Conservation (phyloP, 2,888 invertebrate genomes). For the Sericinus montela region DNA sequence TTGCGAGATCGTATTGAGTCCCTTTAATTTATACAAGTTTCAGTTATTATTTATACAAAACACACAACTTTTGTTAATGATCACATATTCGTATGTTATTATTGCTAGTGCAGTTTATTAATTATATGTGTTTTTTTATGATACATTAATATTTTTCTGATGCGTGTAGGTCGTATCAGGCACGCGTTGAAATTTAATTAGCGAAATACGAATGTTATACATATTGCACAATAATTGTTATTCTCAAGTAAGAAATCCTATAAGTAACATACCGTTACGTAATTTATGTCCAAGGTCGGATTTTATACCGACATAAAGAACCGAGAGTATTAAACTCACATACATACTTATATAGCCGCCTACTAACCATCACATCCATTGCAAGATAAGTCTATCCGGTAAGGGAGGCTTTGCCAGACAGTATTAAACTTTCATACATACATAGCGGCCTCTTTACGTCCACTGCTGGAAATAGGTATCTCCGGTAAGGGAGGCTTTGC, state of each 20-base stretch:
- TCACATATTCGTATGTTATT: too few species aligned
- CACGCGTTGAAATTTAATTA: slow-evolving; percentile 18
- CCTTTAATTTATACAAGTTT: too few species aligned
- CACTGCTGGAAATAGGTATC: too few species aligned
- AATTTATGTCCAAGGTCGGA: slow-evolving; percentile 29
- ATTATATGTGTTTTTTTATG: background rate
- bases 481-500: too few species aligned
- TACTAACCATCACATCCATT: too few species aligned
- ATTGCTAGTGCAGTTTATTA: background rate
- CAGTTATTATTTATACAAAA: too few species aligned
- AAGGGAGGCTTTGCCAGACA: too few species aligned
- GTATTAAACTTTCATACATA: too few species aligned
- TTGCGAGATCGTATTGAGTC: slow-evolving; percentile 25
- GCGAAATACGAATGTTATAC: slow-evolving; percentile 24
- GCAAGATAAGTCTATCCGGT: too few species aligned
- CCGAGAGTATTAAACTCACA: slow-evolving; percentile 28
- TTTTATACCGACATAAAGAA: slow-evolving; percentile 30
- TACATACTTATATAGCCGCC: too few species aligned
- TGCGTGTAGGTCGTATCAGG: slow-evolving; percentile 8
- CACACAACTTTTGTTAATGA: too few species aligned
- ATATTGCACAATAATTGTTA: slow-evolving; percentile 24
- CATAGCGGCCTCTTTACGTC: too few species aligned
- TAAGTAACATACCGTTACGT: slow-evolving; percentile 15
- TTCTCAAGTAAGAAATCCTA: slow-evolving; percentile 21
- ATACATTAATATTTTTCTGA: background rate